phyloP scores from a whole-genome alignment of 2,797 vertebrate genomes.

The Premnoplex brunnescens region DNA sequence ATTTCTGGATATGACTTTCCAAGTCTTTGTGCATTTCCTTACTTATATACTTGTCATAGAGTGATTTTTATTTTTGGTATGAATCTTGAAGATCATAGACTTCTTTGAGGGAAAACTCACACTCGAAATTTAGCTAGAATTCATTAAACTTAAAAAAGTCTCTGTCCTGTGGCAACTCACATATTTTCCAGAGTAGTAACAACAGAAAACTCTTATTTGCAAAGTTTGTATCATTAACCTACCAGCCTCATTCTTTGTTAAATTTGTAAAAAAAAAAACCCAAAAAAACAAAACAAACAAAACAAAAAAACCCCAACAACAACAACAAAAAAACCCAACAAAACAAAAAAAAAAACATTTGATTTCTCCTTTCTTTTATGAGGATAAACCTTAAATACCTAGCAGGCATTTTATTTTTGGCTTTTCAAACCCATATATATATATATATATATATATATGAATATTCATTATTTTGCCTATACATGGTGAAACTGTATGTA shows the following conservation, averaged over 20 bases:
- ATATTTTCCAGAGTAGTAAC: neutral
- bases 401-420: neutral
- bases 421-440: neutral
- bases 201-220: neutral
- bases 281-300: too few species aligned
- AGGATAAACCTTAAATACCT: neutral
- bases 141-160: neutral
- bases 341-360: too few species aligned
- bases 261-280: neutral
- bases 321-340: too few species aligned
- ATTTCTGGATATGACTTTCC: neutral
- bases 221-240: neutral
- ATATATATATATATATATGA: neutral
- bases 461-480: neutral
- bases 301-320: too few species aligned
- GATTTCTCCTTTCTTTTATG: neutral
- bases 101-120: neutral
- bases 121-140: neutral
- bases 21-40: neutral
- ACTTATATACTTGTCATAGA: neutral
- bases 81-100: neutral
- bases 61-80: neutral
- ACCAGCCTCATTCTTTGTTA: neutral
- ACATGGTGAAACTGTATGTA: neutral
- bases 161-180: neutral